Evolutionary conservation across 30 jellyfish, hydroid and myxozoan genomes (phyloP), one percentile per base, ranked within the genome.

Genomic region (Pelagia noctiluca): DNA sequence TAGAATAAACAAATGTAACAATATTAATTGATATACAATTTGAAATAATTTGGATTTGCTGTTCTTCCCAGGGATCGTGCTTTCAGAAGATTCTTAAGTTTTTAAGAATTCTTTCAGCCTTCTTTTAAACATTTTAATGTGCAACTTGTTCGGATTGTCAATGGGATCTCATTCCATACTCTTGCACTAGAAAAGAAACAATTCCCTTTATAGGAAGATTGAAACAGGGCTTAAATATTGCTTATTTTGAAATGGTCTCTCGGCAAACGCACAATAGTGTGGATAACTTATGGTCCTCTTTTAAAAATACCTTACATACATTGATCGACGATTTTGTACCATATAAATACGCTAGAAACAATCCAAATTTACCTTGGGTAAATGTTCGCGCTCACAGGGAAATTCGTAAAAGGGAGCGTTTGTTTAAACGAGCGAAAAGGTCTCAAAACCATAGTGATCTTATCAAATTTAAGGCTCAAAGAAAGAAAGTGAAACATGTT

Each of bases 361-460:
- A 71, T 22, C 19, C 83, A 2, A 60, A 60, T 71, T 60, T 71
- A 1, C 83, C 68, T 29, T 71, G 83, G 83, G 68, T 71, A 48
- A 71, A 37, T 37, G 26, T 34, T 35, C 37, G 37, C 26, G 53
- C n/a, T 46, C 83, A 67, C 47, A 48, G 69, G 53, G 83, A 71
- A 38, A 71, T 71, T 24, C 69, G 83, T 1, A 71, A 71, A 46
- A 28, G 46, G 37, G 83, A 71, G 47, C 83, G 83, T 2, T 50
- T 71, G 46, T 71, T 29, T 24, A 71, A 31, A 71, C 37, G 47
- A 37, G 83, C 69, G 47, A 71, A 71, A 50, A 71, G 83, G 35
- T 35, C 83, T 22, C 35, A 60, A 3, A 22, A 19, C 13, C 69
- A 19, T 2, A 13, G 24, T 71, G 69, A 71, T 37, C 10, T 31